Conservation (phyloP, 2,113 vertebrate species). For the Malurus melanocephalus region DNA sequence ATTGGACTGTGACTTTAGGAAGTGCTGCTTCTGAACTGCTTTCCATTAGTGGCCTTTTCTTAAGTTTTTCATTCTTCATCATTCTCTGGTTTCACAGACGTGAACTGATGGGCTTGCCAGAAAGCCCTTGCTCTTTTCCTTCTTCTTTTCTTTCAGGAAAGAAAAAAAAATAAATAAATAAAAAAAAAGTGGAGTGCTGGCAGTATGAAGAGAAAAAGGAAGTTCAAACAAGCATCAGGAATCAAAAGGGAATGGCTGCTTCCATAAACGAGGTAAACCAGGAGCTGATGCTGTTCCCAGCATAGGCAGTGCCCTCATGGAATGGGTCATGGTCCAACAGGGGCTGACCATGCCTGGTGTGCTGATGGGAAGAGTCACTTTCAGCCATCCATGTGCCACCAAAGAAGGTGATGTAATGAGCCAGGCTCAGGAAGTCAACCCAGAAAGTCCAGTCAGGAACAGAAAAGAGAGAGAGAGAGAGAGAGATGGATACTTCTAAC, state of each 20-base stretch:
- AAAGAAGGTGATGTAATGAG: not conserved
- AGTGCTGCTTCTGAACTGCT: not conserved
- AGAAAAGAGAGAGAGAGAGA: not conserved
- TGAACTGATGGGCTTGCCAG: not conserved
- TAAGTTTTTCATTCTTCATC: not conserved
- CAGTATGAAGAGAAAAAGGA: not conserved
- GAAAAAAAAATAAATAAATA: not conserved
- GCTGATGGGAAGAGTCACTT: not conserved
- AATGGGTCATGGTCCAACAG: too few species aligned
- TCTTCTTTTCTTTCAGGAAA: not conserved
- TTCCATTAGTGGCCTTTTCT: not conserved
- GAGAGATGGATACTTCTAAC: not conserved
- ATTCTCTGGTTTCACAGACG: not conserved
- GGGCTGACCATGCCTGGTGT: not conserved
- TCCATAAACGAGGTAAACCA: not conserved
- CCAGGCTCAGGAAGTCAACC: not conserved
- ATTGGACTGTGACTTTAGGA: not conserved
- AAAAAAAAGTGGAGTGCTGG: not conserved
- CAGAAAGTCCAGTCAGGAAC: not conserved
- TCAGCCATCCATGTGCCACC: not conserved
- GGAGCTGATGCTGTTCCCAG: not conserved
- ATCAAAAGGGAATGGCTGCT: not conserved
- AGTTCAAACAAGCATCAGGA: not conserved
- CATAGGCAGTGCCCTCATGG: not conserved
- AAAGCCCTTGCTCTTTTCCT: fast-evolving